Evolutionary conservation across 2,888 invertebrate genomes (phyloP), one percentile per base, ranked within the genome.

Genomic region (Ephialtes manifestator): DNA sequence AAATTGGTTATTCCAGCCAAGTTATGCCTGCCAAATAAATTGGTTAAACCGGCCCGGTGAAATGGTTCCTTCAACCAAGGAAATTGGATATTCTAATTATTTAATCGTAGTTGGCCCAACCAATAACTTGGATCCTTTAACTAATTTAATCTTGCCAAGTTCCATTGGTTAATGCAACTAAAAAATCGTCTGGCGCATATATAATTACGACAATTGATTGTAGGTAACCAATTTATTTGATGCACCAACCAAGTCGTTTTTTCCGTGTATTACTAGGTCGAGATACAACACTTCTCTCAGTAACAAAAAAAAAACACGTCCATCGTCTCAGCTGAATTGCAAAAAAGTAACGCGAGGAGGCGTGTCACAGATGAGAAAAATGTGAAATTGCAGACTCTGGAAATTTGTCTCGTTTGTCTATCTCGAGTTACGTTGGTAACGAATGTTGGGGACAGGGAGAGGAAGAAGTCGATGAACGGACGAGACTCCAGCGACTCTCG

Each of bases 401-500:
- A 76, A 71, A 71, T 85, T 82, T 53, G 55, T 85, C 79, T 79
- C 46, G 67, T 81, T 81, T 70, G n/a, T 74, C 60, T 51, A 53
- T 78, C 58, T 2, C 55, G 55, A 46, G 35, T 3, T 13, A 18
- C 51, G 60, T 51, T 31, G 20, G 74, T 63, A 76, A 65, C 71
- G 46, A 65, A 43, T 72, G 53, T 63, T 39, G 11, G 8, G 53
- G 75, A 55, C 18, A 15, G 63, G 53, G 53, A 74, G 70, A 31
- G 68, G 60, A 78, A 28, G 63, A 82, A 79, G 85, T 85, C 82
- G 85, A 82, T 82, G 85, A 85, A 85, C 85, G 79, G 71, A 85
- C 81, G 85, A 85, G 85, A 72, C 71, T 72, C 79, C 71, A 80
- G 39, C 65, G 65, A 76, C 82, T 76, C 82, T 85, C 79, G 85